phyloP scores from a whole-genome alignment of 2,888 invertebrate genomes.

The Eutolmus rufibarbis region DNA sequence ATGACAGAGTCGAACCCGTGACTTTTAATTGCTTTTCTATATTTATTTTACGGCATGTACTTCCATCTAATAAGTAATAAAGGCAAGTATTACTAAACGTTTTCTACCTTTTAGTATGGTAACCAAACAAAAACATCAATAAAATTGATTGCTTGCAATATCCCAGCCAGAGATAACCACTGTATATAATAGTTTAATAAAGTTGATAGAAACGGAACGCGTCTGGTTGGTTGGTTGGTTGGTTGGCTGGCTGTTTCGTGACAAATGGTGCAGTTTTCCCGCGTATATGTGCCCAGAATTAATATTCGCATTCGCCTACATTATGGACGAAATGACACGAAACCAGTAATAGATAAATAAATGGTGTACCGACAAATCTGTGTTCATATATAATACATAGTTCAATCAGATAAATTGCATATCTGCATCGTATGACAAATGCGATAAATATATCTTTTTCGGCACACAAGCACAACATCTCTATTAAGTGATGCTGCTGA shows the following conservation, averaged over 20 bases:
- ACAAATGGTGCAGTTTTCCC: background rate
- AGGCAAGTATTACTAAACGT: background rate
- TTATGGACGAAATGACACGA: background rate
- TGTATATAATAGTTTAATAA: background rate
- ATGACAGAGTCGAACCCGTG: too few relatives aligned
- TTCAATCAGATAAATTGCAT: constrained; percentile 12
- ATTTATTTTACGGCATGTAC: background rate
- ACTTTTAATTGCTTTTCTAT: too few relatives aligned
- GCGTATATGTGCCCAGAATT: background rate
- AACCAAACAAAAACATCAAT: background rate
- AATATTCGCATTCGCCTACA: constrained; percentile 4
- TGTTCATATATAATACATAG: background rate
- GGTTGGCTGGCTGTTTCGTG: background rate
- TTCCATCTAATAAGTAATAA: background rate
- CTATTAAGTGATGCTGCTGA: background rate
- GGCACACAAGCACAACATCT: constrained; percentile 7
- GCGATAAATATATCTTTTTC: constrained; percentile 14
- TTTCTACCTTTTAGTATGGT: background rate
- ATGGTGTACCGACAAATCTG: constrained; percentile 19
- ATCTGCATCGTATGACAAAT: background rate
- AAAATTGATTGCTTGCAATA: background rate
- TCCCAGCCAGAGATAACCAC: background rate
- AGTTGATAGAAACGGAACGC: background rate
- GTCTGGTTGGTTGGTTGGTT: background rate
- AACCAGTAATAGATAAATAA: constrained; percentile 26